phyloP scores from a whole-genome alignment of 2,888 invertebrate genomes.

The Drosophila birchii region DNA sequence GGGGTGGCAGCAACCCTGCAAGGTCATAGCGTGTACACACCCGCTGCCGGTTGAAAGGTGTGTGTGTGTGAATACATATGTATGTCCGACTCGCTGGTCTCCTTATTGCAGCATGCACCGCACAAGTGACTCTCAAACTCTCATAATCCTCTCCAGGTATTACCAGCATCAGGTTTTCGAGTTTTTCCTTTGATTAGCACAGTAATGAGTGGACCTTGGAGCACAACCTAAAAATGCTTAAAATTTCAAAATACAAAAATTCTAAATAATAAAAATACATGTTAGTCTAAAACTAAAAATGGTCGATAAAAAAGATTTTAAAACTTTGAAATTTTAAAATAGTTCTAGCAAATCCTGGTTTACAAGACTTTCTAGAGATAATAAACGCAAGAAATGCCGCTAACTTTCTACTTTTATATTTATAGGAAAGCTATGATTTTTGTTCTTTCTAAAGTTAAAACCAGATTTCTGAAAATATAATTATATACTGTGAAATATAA shows the following conservation, averaged over 20 bases:
- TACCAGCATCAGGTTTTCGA: not conserved
- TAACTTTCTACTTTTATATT: no score
- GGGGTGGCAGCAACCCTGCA: constrained; percentile 51
- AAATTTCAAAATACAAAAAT: not conserved
- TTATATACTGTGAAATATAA: no score
- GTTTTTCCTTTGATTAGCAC: not conserved
- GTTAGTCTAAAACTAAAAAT: not conserved
- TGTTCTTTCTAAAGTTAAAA: no score
- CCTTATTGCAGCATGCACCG: constrained; percentile 13
- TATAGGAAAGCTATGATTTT: no score
- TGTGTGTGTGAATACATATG: constrained; percentile 12
- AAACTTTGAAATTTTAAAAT: no score
- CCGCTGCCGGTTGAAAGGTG: constrained; percentile 10
- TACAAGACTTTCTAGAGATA: no score
- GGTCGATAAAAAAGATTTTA: no score
- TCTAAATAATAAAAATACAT: not conserved
- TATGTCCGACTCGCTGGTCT: not conserved
- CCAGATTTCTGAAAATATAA: no score
- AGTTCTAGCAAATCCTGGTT: no score
- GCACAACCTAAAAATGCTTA: no score
- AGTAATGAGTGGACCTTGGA: not conserved
- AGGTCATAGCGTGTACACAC: constrained; percentile 46
- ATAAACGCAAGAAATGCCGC: no score
- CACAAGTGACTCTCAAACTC: not conserved
- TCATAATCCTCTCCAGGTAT: not conserved